Conservation (phyloP, 2,888 invertebrate genomes). For the Sinopyrophorus schimmeli region DNA sequence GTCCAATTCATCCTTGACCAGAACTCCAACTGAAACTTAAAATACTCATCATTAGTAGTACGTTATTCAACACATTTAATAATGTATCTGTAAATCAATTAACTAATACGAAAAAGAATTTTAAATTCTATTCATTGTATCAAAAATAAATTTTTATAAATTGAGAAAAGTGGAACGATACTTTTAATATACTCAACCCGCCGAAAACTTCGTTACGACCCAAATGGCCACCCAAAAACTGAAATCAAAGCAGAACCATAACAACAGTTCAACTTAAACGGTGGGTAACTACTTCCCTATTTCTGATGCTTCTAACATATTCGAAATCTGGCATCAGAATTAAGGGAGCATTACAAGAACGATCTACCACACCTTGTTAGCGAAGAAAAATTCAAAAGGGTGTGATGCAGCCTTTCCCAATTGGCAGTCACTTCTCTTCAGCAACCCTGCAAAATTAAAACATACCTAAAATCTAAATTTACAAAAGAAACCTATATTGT, state of each 20-base stretch:
- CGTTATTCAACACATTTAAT: background rate
- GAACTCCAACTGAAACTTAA: slow-evolving; percentile 29
- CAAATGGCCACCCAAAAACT: slow-evolving; percentile 35
- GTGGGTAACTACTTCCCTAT: slow-evolving; percentile 10
- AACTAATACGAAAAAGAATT: slow-evolving; percentile 2
- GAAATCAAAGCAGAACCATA: slow-evolving; percentile 42
- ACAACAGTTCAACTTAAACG: slow-evolving; percentile 23
- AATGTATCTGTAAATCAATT: slow-evolving; percentile 10
- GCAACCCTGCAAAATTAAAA: slow-evolving; percentile 44
- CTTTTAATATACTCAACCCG: slow-evolving; percentile 43
- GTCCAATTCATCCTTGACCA: background rate
- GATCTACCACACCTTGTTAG: slow-evolving; percentile 46
- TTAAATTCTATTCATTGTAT: background rate
- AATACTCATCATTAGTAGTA: slow-evolving; percentile 22
- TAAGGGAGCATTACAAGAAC: slow-evolving; percentile 36
- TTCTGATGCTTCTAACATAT: slow-evolving; percentile 7
- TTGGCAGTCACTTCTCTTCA: slow-evolving; percentile 19
- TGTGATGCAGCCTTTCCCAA: slow-evolving; percentile 40
- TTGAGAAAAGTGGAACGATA: slow-evolving; percentile 44
- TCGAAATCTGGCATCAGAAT: slow-evolving; percentile 32
- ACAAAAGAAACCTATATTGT: slow-evolving; percentile 23
- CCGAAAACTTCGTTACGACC: slow-evolving; percentile 26
- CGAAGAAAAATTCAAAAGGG: slow-evolving; percentile 36
- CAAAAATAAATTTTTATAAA: background rate
- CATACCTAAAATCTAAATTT: slow-evolving; percentile 28